These are phyloP conservation scores for Rhagium mordax DNA, from an alignment of 2,888 invertebrate genomes.

Conservation along the genomic window DNA sequence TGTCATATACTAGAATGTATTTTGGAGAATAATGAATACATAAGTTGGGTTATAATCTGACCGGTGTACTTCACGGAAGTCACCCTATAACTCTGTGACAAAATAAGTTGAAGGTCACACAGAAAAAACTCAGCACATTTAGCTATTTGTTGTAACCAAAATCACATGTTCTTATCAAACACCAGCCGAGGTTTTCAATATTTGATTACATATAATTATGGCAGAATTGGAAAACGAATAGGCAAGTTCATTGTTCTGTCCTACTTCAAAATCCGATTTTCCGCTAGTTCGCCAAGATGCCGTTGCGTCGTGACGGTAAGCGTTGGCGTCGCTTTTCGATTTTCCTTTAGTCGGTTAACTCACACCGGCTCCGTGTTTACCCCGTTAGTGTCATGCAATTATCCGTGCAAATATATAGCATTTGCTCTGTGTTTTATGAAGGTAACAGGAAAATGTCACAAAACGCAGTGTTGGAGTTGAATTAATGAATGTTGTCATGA, in stretches of 20 bases:
- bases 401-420: constrained; percentile 40
- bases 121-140: background rate
- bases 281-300: constrained; percentile 45
- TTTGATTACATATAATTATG: background rate
- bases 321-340: constrained; percentile 64
- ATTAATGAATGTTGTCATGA: background rate
- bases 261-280: constrained; percentile 47
- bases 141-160: background rate
- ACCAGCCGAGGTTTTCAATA: background rate
- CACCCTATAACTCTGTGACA: background rate
- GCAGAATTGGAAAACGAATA: background rate
- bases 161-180: background rate
- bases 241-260: constrained; percentile 27
- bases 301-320: constrained; percentile 56
- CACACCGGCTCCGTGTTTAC: constrained; percentile 57
- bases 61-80: too few relatives aligned
- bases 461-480: constrained; percentile 21
- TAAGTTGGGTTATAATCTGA: too few relatives aligned
- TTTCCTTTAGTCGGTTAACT: constrained; percentile 58
- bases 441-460: background rate
- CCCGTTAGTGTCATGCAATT: constrained; percentile 55
- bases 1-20: too few relatives aligned
- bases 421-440: background rate
- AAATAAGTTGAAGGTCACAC: background rate
- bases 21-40: too few relatives aligned